These are phyloP conservation scores for Tetranychus truncatus DNA, from an alignment of 2,888 invertebrate genomes.

Conservation along the genomic window DNA sequence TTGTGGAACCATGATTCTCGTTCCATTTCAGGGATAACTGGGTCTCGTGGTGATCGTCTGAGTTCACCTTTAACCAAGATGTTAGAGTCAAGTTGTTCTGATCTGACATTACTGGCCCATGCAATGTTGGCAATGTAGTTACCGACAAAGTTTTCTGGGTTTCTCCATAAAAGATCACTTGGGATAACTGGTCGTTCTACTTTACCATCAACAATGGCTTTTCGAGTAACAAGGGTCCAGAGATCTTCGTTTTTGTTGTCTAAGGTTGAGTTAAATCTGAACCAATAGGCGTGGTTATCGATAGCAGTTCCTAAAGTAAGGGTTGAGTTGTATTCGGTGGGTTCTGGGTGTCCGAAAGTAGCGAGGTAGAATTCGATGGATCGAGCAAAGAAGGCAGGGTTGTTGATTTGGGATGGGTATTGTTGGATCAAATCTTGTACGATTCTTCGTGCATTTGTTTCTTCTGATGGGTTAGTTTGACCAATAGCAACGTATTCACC, in stretches of 20 bases:
- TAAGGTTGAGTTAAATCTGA: conserved; percentile 14
- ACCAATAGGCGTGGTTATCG: conserved; percentile 17
- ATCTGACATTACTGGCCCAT: neutral
- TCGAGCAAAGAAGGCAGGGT: neutral
- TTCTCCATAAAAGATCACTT: neutral
- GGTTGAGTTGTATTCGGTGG: neutral
- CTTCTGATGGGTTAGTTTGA: too few species aligned
- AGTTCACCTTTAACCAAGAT: neutral
- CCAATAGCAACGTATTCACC: neutral
- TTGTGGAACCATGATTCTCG: conserved; percentile 20
- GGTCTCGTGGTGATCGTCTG: neutral
- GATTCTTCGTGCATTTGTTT: too few species aligned
- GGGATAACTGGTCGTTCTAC: conserved; percentile 12
- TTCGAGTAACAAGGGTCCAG: conserved; percentile 14
- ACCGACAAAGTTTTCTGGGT: conserved; percentile 5
- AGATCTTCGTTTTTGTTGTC: conserved; percentile 7
- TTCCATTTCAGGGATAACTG: neutral
- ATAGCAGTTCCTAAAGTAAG: conserved; percentile 8
- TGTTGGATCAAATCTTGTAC: too few species aligned
- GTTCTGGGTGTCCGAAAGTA: neutral
- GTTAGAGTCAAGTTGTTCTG: neutral
- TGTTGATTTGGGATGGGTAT: neutral
- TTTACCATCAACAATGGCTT: conserved; percentile 13
- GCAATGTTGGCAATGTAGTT: neutral
- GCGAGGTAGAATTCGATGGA: neutral